Conservation (phyloP, 1,140 invertebrate species). For the Acyrthosiphon pisum region DNA sequence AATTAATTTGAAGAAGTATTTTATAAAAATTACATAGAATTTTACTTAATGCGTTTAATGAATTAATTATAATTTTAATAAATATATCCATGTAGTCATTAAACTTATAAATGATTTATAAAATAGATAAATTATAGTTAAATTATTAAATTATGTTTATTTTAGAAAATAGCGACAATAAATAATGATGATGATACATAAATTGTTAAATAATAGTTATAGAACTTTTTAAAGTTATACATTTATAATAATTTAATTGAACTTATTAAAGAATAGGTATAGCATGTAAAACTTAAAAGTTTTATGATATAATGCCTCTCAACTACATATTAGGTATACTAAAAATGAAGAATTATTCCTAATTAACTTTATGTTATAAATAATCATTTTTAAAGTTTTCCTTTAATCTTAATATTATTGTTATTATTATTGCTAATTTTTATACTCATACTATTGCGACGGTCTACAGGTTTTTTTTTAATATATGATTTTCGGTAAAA, state of each 20-base stretch:
- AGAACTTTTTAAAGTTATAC: not conserved
- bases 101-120: not conserved
- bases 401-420: constrained; percentile 29
- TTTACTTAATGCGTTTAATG: not conserved
- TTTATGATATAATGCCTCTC: not conserved
- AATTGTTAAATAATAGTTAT: constrained; percentile 16
- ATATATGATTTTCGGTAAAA: constrained; percentile 70
- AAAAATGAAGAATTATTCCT: not conserved
- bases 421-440: constrained; percentile 38
- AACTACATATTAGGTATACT: not conserved
- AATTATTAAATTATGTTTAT: not conserved
- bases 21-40: not conserved
- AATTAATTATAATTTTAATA: not conserved
- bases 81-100: not conserved
- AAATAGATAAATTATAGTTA: not conserved
- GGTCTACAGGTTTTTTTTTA: constrained; percentile 37
- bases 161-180: constrained; percentile 2
- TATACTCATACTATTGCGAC: not conserved
- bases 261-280: constrained; percentile 27
- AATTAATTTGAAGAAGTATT: not conserved
- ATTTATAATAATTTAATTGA: not conserved
- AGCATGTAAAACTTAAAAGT: not conserved
- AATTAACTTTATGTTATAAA: not conserved
- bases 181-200: constrained; percentile 9
- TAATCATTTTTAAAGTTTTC: constrained; percentile 29